These are phyloP conservation scores for Myotis davidii DNA, from an alignment of 2,113 vertebrate genomes.

Conservation along the genomic window DNA sequence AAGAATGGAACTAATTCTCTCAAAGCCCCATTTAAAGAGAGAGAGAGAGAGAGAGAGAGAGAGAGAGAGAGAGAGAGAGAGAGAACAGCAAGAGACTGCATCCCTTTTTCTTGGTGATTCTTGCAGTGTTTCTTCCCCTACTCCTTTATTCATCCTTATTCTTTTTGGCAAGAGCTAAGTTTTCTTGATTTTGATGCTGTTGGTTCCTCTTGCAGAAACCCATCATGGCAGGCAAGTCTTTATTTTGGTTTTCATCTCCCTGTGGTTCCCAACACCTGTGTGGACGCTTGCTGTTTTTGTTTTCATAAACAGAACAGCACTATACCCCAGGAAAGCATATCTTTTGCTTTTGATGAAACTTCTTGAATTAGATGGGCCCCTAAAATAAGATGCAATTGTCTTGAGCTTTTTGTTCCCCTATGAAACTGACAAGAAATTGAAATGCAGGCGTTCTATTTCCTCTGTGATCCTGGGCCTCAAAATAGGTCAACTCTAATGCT, in stretches of 20 bases:
- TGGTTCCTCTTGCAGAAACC: constrained; percentile 29
- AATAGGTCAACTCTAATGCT: constrained; percentile 10
- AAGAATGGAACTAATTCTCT: not conserved
- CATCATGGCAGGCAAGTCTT: constrained; percentile 26
- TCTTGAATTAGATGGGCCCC: constrained; percentile 50
- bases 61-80: not conserved
- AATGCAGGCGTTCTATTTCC: constrained; percentile 37
- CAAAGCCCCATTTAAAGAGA: not conserved
- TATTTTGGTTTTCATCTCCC: constrained; percentile 32
- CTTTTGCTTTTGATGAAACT: constrained; percentile 59
- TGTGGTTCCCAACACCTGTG: constrained; percentile 55
- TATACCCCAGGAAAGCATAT: constrained; percentile 53
- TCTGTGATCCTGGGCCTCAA: not conserved
- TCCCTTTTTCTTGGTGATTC: not conserved
- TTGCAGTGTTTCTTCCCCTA: not conserved
- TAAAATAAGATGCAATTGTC: constrained; percentile 63
- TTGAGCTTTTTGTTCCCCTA: constrained; percentile 26
- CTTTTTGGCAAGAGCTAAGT: constrained; percentile 18
- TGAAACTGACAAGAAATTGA: constrained; percentile 58
- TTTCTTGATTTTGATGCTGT: not conserved
- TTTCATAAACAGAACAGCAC: constrained; percentile 57
- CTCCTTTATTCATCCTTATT: not conserved
- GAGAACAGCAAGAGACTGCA: not conserved
- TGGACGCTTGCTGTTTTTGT: constrained; percentile 55
- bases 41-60: not conserved